Base-by-base conservation (phyloP, 2,888 invertebrate species). In the Aphidoletes aphidimyza region DNA sequence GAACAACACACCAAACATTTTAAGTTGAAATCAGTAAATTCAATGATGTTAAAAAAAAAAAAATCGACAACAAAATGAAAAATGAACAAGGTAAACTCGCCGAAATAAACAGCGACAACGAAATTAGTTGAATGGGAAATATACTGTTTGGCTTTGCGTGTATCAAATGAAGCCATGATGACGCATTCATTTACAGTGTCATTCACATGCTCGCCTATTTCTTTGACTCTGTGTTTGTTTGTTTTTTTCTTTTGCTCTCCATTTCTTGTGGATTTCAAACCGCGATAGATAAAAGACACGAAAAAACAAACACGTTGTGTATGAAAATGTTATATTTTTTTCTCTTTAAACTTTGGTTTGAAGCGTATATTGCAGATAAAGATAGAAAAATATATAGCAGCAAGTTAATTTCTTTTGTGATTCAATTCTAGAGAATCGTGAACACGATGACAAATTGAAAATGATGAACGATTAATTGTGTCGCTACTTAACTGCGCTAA, bases 41-140 rank as follows among this genome's bases (percentile, higher is more conserved):
- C 8, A 9, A 14, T 42, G 42, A 9, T 42, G n/a, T n/a, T n/a
- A n/a, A n/a, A n/a, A n/a, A n/a, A n/a, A n/a, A n/a, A n/a, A n/a
- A 42, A 42, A 42, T 42, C 14, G 42, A n/a, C 54, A 54, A 54
- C 2, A 30, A 11, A 59, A 26, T 5, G 54, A 81, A 37, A 9
- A 36, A 78, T 36, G 19, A 78, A 1, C 34, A 36, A 34, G n/a
- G n/a, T n/a, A n/a, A n/a, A n/a, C n/a, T n/a, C n/a, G n/a, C n/a
- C n/a, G n/a, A n/a, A n/a, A n/a, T n/a, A 54, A 54, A 11, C 78
- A 78, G 36, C 36, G 19, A 59, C 11, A 78, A 81, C 19, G n/a
- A 81, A 81, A 81, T 37, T 81, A 81, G 81, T 81, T 81, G 37
- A 37, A 37, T n/a, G n/a, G n/a, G 22, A 81, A 81, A 81, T 37